These are phyloP conservation scores for Distichodus sexfasciatus DNA, from an alignment of 2,797 vertebrate genomes.

Conservation along the genomic window DNA sequence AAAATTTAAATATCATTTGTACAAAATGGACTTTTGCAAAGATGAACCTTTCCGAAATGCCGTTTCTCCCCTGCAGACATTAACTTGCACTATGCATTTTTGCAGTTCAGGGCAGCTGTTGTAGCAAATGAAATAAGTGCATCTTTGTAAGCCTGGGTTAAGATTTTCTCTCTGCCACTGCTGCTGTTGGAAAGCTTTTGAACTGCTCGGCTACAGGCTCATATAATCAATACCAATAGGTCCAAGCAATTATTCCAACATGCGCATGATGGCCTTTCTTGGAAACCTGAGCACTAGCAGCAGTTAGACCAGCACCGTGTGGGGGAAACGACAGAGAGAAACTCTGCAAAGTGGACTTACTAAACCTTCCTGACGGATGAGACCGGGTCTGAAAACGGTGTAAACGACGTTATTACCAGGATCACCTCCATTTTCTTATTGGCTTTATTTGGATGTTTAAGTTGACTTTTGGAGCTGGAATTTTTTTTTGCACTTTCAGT, in stretches of 20 bases:
- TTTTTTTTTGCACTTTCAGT: not conserved
- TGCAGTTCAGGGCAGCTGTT: too few relatives aligned
- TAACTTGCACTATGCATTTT: too few relatives aligned
- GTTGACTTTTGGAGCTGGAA: not conserved
- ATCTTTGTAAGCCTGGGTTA: not conserved
- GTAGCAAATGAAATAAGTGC: not conserved
- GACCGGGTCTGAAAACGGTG: not conserved
- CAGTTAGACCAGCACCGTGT: not conserved
- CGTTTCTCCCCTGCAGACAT: too few relatives aligned
- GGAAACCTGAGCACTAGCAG: conserved; percentile 34
- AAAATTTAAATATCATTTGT: too few relatives aligned
- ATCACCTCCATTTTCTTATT: not conserved
- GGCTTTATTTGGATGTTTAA: not conserved
- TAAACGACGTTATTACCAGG: not conserved
- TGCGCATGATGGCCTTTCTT: conserved; percentile 28
- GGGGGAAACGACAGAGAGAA: not conserved
- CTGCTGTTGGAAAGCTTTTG: conserved; percentile 31
- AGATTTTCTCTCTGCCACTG: not conserved
- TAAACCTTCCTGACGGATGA: conserved; percentile 1
- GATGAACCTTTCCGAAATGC: too few relatives aligned
- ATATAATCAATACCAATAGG: conserved; percentile 54
- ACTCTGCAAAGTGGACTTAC: conserved; percentile 27
- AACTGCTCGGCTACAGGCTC: conserved; percentile 19
- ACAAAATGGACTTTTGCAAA: too few relatives aligned
- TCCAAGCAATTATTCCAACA: conserved; percentile 45